phyloP scores from a whole-genome alignment of 2,797 vertebrate genomes.

The Neomorphus geoffroyi region DNA sequence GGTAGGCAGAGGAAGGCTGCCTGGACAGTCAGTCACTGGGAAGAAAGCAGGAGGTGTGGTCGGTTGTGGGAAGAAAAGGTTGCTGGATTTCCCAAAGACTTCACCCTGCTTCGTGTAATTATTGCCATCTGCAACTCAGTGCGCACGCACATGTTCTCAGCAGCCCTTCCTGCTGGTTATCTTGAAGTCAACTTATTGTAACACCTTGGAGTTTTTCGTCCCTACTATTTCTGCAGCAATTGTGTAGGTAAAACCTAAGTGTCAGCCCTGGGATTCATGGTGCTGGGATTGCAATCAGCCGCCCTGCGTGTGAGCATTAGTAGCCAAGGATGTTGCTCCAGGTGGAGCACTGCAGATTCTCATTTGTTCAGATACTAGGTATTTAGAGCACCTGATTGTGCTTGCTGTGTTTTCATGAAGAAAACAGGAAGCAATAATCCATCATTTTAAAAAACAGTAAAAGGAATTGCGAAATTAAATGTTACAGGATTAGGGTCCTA shows the following conservation, averaged over 20 bases:
- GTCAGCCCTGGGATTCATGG: neutral
- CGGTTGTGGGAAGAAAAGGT: constrained; percentile 50
- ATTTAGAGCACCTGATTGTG: neutral
- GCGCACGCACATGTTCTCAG: accelerated
- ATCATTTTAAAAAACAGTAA: neutral
- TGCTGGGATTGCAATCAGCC: neutral
- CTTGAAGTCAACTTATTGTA: neutral
- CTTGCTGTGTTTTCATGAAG: neutral
- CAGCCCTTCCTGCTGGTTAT: neutral
- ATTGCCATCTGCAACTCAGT: neutral
- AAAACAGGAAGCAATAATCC: neutral
- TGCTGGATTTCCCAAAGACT: constrained; percentile 51
- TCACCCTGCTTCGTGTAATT: neutral
- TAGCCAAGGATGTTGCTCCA: neutral
- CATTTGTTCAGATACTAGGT: accelerated
- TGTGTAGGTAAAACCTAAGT: accelerated
- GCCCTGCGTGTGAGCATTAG: accelerated
- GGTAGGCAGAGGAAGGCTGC: neutral
- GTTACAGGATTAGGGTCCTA: neutral
- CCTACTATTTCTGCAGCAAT: neutral
- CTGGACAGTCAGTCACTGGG: constrained; percentile 3
- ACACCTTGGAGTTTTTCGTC: neutral
- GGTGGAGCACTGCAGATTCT: neutral
- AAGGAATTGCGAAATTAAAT: neutral
- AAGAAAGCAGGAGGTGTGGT: constrained; percentile 45